Evolutionary conservation across 2,113 vertebrate species (phyloP), one percentile per base, ranked within the genome.

Genomic region (Romanogobio albipinnatus): DNA sequence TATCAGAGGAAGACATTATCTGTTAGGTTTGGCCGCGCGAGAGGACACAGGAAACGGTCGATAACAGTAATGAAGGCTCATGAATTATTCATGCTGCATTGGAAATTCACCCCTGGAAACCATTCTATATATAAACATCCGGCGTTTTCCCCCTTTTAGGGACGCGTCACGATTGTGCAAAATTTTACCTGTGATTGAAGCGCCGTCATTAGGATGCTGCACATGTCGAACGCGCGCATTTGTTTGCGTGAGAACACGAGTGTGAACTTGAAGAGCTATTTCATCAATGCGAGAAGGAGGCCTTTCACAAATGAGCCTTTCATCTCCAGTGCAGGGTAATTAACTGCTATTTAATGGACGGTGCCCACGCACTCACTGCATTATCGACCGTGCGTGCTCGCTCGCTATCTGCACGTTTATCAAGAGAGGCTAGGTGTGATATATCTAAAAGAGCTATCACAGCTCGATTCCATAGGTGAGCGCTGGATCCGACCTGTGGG

Each of bases 1-100:
- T 83, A 73, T 86, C 86, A 76, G 70, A 78, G 76, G 64, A 76
- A 87, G 85, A 88, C 80, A 70, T 87, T 83, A 85, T 88, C 76
- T 76, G 59, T 76, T 53, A 56, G 80, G 79, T 86, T 85, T 59
- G 83, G 70, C 83, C 9, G 36, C 17, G 45, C 24, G 26, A 76
- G 66, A 83, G 74, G 58, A 43, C 76, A 66, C 43, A 58, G 64
- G 56, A 82, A 84, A n/a, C 62, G 80, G 75, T 88, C 62, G 58
- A 87, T 88, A 83, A 68, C 84, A 51, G 33, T 86, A 76, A 84
- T 68, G 64, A 82, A 88, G 86, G 33, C 56, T 79, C 76, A 75
- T 88, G 61, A 81, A 88, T 86, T 85, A 85, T 90, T 86, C 71
- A 89, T 82, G 53, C 59, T 39, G 15, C 6, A 3, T 43, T 59